A percentile compares a stretch with the other conserved stretches of the same genome.
These are phyloP conservation scores for Sebastolobus alascanus DNA, from an alignment of 2,797 vertebrate genomes.

Conservation along the genomic window DNA sequence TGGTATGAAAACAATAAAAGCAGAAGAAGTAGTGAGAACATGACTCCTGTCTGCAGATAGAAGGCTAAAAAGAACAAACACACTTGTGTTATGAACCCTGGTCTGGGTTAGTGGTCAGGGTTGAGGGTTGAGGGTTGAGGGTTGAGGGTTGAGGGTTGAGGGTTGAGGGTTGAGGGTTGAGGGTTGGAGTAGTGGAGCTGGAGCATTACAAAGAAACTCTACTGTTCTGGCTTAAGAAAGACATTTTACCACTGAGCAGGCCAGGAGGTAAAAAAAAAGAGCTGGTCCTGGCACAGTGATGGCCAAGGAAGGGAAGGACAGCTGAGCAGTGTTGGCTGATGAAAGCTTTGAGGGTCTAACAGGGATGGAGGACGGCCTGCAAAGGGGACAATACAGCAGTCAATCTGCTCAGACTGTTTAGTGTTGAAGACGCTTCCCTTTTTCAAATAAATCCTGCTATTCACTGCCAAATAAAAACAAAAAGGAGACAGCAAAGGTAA, in stretches of 20 bases:
- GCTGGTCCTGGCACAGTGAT: not conserved
- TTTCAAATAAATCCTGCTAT: constrained; percentile 11
- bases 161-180: not conserved
- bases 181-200: not conserved
- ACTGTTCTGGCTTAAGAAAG: constrained; percentile 12
- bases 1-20: not conserved
- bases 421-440: constrained; percentile 20
- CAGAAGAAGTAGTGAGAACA: not conserved
- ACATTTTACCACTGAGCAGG: constrained; percentile 13
- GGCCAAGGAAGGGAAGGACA: not conserved
- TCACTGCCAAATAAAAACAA: constrained; percentile 28
- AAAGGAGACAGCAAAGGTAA: constrained; percentile 24
- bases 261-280: not conserved
- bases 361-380: not conserved
- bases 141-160: not conserved
- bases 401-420: constrained; percentile 14
- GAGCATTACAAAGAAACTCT: constrained; percentile 4
- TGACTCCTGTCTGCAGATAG: not conserved
- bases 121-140: not conserved
- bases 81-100: not conserved
- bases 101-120: not conserved
- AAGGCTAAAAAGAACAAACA: not conserved
- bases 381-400: not conserved
- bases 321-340: constrained; percentile 17
- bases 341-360: not conserved